phyloP scores from a whole-genome alignment of 30 jellyfish, hydroid and myxozoan genomes.

The Turritopsis dohrnii region DNA sequence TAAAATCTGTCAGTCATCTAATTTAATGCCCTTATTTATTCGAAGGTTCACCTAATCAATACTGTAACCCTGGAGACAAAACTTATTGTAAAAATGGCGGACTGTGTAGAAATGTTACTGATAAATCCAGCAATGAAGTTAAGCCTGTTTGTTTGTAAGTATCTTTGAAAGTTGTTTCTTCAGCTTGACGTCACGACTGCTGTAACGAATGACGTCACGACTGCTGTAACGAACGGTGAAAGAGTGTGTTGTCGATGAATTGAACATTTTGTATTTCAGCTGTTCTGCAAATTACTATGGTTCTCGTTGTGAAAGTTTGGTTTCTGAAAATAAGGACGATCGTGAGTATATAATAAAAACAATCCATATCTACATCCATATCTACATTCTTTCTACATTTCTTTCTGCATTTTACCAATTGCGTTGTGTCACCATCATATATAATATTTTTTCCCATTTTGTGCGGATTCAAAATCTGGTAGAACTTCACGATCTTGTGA shows the following conservation, averaged over 20 bases:
- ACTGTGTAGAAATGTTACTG: not conserved
- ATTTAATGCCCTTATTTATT: not conserved
- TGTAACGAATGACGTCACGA: too few species aligned
- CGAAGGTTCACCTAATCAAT: not conserved
- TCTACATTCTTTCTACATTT: not conserved
- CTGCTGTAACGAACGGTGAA: too few species aligned
- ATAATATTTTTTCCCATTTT: too few species aligned
- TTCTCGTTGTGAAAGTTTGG: not conserved
- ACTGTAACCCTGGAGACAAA: not conserved
- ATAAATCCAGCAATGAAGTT: not conserved
- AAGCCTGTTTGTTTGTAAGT: conserved; percentile 14
- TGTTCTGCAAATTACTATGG: not conserved
- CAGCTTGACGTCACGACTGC: too few species aligned
- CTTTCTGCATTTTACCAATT: too few species aligned
- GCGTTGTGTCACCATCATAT: too few species aligned
- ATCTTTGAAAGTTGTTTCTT: not conserved
- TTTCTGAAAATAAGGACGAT: not conserved
- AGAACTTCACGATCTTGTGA: too few species aligned
- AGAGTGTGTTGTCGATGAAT: not conserved
- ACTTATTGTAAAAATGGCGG: conserved; percentile 23
- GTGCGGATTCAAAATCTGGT: too few species aligned
- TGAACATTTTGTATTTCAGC: not conserved
- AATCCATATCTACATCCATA: not conserved
- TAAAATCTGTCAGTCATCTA: not conserved
- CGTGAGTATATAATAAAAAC: not conserved